Percentiles rank a stretch among this genome's conserved stretches.
Evolutionary conservation across 2,888 invertebrate genomes (phyloP).

Genomic region (Copidosoma aretas): DNA sequence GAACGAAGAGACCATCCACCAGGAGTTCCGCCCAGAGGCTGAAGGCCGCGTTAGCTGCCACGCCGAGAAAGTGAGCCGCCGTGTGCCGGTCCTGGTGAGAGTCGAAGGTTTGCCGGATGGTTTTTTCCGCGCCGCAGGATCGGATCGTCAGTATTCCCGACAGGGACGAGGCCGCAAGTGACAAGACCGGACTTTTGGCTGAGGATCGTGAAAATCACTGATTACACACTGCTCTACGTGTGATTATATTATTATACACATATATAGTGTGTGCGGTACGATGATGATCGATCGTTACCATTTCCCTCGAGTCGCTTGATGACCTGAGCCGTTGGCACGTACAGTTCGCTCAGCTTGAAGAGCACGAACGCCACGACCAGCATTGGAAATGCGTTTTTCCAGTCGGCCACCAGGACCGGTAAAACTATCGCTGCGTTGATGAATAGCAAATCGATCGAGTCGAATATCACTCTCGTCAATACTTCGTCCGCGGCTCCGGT

Average conservation of each 20-base stretch:
- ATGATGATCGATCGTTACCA: too few species aligned
- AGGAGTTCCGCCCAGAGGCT: background rate
- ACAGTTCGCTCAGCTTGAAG: conserved; percentile 70
- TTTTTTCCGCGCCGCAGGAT: conserved; percentile 64
- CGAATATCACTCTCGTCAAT: conserved; percentile 71
- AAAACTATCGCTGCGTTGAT: conserved; percentile 74
- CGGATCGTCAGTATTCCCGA: conserved; percentile 80
- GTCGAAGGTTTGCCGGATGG: background rate
- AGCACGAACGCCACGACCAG: conserved; percentile 70
- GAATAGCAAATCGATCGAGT: conserved; percentile 71
- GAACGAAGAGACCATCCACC: background rate
- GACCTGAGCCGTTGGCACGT: conserved; percentile 75
- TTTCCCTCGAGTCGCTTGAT: conserved; percentile 71
- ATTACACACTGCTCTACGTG: background rate
- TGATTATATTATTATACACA: background rate
- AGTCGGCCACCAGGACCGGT: conserved; percentile 77
- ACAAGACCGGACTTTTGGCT: conserved; percentile 6
- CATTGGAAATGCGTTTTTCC: conserved; percentile 72
- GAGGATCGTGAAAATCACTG: background rate
- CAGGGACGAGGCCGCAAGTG: background rate
- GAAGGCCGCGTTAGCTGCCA: background rate
- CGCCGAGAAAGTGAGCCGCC: background rate
- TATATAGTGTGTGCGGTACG: too few species aligned
- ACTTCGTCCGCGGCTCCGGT: conserved; percentile 80
- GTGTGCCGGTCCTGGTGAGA: background rate